Evolutionary conservation across 2,113 vertebrate species (phyloP), one percentile per base, ranked within the genome.

Genomic region (Corvus hawaiiensis): DNA sequence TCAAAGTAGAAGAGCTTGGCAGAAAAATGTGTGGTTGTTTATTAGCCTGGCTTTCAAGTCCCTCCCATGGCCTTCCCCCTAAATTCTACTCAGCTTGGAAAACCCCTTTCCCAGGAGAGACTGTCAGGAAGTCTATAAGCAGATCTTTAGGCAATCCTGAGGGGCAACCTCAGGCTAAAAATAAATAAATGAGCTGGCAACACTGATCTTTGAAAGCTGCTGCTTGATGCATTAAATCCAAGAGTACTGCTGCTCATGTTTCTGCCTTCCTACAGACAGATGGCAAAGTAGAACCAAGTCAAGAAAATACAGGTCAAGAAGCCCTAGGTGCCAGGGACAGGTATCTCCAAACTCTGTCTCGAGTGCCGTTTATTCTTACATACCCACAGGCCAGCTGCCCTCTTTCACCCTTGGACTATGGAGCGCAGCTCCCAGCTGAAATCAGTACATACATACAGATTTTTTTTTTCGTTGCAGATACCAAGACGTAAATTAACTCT

Each of bases 101-200:
- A 96, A 92, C 18, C 85, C 89, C 85, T 48, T 77, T 78, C 56
- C 78, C 14, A 64, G 61, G 16, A 86, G 23, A 78, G 18, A 67
- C 83, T 62, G 83, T 84, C 75, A 92, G 51, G 46, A 87, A 85
- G 63, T 23, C 76, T 86, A 37, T 67, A 67, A 78, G 79, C 44
- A 93, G 87, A 90, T 30, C 56, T 87, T 84, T 4, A 62, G 41
- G 87, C 79, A 93, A 84, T 51, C 75, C 85, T 17, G 39, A 74
- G 56, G 61, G 84, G 44, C 76, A 90, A 69, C 92, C 88, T 91
- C 68, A 41, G 68, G 48, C 75, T 94, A 84, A 96, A 95, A 95
- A 93, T 94, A 96, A 87, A 63, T 9, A 24, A 83, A 44, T 78
- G 85, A 84, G 76, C 52, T 77, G 82, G 87, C 75, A 82, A 41